These are phyloP conservation scores for Elymnias hypermnestra DNA, from an alignment of 1,140 invertebrate species.

Conservation along the genomic window DNA sequence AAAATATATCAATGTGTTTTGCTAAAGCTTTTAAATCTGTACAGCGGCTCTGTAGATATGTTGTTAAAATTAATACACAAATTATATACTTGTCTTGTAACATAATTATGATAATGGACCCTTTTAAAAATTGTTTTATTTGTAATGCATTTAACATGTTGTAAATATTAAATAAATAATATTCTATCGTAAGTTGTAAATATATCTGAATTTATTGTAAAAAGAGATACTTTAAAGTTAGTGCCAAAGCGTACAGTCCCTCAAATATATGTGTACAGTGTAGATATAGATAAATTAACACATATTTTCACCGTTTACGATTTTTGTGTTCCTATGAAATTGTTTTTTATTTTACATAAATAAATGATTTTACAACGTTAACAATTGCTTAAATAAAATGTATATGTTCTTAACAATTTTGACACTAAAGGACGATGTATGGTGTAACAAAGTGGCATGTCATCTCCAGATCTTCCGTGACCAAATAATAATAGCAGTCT, in stretches of 20 bases:
- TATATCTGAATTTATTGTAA: constrained; percentile 62
- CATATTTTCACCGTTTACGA: neutral
- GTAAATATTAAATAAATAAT: constrained; percentile 37
- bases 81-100: constrained; percentile 30
- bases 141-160: constrained; percentile 36
- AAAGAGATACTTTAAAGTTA: constrained; percentile 49
- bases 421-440: too few species aligned
- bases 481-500: too few species aligned
- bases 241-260: constrained; percentile 68
- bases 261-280: constrained; percentile 42
- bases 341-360: too few species aligned
- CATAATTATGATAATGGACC: constrained; percentile 24
- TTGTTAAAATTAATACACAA: constrained; percentile 16
- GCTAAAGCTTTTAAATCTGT: constrained; percentile 29
- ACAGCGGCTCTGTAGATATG: constrained; percentile 34
- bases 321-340: too few species aligned
- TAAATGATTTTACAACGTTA: too few species aligned
- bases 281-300: constrained; percentile 1
- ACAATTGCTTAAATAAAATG: too few species aligned
- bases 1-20: constrained; percentile 19
- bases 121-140: constrained; percentile 27
- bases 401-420: too few species aligned
- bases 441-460: too few species aligned
- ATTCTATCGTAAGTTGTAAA: constrained; percentile 65
- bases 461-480: too few species aligned